A percentile compares a stretch with the other conserved stretches of the same genome.
These are phyloP conservation scores for Paramisgurnus dabryanus DNA, from an alignment of 2,113 vertebrate species.

Conservation along the genomic window DNA sequence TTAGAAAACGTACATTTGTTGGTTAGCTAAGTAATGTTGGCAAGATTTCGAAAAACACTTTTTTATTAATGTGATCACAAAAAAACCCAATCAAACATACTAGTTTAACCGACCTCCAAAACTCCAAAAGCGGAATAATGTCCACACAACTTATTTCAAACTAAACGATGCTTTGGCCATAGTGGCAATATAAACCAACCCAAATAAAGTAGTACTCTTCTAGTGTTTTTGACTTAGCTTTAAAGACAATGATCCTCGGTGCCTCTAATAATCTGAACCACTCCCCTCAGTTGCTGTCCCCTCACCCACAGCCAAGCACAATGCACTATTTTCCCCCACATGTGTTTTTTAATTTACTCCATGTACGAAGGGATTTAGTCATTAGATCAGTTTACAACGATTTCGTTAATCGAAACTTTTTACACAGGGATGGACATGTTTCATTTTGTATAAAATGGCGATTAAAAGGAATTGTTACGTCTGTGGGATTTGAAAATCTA, in stretches of 20 bases:
- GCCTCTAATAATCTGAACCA: conserved; percentile 30
- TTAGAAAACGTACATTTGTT: neutral
- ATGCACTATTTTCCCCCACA: neutral
- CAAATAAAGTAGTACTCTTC: conserved; percentile 9
- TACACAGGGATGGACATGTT: neutral
- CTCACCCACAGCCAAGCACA: conserved; percentile 27
- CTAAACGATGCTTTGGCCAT: neutral
- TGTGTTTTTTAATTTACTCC: conserved; percentile 4
- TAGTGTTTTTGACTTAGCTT: conserved; percentile 20
- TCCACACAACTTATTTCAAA: neutral
- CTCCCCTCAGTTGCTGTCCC: conserved; percentile 38
- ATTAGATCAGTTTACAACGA: neutral
- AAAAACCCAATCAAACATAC: neutral
- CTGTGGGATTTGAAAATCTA: neutral
- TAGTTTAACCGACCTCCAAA: neutral
- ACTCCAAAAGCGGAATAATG: neutral
- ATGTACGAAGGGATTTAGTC: neutral
- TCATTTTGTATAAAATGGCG: neutral
- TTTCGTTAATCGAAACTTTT: neutral
- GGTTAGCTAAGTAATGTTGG: neutral
- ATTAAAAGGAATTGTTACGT: neutral
- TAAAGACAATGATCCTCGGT: conserved; percentile 29
- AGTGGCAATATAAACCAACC: conserved; percentile 1
- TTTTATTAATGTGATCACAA: neutral
- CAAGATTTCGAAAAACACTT: neutral